These are phyloP conservation scores for Proteles cristata DNA, from an alignment of 2,113 vertebrate species.

Conservation along the genomic window DNA sequence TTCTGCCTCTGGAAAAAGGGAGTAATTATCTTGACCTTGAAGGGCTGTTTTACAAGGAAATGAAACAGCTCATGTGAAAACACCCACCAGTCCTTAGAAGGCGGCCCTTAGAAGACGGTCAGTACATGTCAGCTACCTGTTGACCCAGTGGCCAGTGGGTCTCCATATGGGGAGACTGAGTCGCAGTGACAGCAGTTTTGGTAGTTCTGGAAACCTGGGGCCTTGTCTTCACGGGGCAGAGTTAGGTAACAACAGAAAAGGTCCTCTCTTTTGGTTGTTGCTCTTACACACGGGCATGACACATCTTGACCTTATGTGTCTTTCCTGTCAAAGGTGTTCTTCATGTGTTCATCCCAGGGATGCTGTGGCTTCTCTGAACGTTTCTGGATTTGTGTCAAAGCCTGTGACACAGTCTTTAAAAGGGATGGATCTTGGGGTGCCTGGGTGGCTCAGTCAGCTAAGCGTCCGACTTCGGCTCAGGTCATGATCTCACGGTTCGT, in stretches of 20 bases:
- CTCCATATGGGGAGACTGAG: not conserved
- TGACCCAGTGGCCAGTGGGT: not conserved
- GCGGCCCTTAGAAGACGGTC: not conserved
- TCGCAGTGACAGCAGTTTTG: not conserved
- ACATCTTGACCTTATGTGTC: not conserved
- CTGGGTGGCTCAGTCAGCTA: too few species aligned
- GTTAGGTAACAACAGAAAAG: not conserved
- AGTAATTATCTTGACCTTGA: not conserved
- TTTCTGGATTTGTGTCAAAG: slow-evolving; percentile 25
- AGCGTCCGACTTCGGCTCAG: too few species aligned
- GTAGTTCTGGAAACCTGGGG: not conserved
- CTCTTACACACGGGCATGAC: not conserved
- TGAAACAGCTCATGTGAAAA: not conserved
- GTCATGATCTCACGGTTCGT: too few species aligned
- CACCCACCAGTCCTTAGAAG: not conserved
- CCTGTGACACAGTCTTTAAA: slow-evolving; percentile 16
- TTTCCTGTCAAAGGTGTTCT: not conserved
- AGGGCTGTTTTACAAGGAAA: not conserved
- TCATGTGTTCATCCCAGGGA: not conserved
- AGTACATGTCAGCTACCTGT: not conserved
- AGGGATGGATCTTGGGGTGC: not conserved
- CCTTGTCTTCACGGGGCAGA: not conserved
- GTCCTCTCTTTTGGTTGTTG: not conserved
- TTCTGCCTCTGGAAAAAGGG: not conserved
- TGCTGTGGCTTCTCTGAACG: not conserved